These are phyloP conservation scores for Acleris holmiana DNA, from an alignment of 2,888 invertebrate species.

Conservation along the genomic window DNA sequence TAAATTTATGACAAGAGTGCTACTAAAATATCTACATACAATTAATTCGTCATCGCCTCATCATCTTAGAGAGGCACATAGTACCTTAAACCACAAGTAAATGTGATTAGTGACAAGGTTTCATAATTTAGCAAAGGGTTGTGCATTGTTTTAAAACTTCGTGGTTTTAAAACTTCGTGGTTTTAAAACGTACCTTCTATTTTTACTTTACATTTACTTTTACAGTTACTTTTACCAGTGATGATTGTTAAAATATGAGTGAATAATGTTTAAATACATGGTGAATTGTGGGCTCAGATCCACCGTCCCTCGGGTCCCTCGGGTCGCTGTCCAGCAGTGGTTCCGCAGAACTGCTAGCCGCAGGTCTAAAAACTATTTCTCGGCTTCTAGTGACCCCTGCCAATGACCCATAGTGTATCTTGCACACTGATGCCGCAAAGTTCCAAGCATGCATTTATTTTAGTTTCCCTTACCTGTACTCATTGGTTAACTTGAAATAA, in stretches of 20 bases:
- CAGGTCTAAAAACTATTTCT: slow-evolving; percentile 83
- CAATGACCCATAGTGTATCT: slow-evolving; percentile 38
- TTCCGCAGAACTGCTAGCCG: slow-evolving; percentile 86
- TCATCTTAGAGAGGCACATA: too few species aligned
- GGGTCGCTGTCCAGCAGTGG: slow-evolving; percentile 85
- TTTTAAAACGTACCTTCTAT: too few species aligned
- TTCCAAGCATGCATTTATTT: slow-evolving; percentile 54
- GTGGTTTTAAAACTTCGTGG: too few species aligned
- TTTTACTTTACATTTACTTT: too few species aligned
- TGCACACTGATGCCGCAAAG: slow-evolving; percentile 49
- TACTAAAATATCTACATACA: too few species aligned
- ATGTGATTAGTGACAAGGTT: too few species aligned
- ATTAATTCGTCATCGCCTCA: background rate
- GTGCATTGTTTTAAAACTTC: too few species aligned
- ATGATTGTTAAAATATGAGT: background rate
- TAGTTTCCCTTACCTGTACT: slow-evolving; percentile 38
- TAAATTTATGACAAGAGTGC: too few species aligned
- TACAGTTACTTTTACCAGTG: too few species aligned
- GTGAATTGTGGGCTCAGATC: slow-evolving; percentile 72
- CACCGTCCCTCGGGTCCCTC: slow-evolving; percentile 85
- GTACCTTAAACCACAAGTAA: too few species aligned
- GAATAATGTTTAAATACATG: slow-evolving; percentile 44
- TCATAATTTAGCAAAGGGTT: too few species aligned
- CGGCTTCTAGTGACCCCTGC: slow-evolving; percentile 35
- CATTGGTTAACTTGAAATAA: background rate